phyloP scores from a whole-genome alignment of 1,140 invertebrate species.

The Lanistes nyassanus region DNA sequence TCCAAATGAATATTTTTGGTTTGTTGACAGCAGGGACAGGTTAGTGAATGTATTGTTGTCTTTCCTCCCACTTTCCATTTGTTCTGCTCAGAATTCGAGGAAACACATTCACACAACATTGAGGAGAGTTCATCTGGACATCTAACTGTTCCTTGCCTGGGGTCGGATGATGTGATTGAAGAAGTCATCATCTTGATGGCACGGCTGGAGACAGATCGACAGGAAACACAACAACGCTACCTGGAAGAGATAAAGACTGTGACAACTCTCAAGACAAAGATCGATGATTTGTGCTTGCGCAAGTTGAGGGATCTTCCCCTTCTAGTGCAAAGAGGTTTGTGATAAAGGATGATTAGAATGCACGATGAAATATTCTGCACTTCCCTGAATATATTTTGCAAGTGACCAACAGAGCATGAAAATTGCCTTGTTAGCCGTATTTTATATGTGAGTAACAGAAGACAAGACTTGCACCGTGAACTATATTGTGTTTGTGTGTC shows the following conservation, averaged over 20 bases:
- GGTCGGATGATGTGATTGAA: constrained; percentile 61
- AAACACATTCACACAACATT: too few species aligned
- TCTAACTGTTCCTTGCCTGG: constrained; percentile 55
- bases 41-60: too few species aligned
- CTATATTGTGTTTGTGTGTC: neutral
- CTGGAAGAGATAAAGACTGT: constrained; percentile 49
- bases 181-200: constrained; percentile 60
- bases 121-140: too few species aligned
- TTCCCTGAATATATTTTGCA: too few species aligned
- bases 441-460: neutral
- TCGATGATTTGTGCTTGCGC: constrained; percentile 51
- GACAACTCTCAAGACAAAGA: constrained; percentile 50
- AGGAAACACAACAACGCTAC: constrained; percentile 49
- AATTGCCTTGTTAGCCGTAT: neutral
- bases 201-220: constrained; percentile 58
- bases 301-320: constrained; percentile 56
- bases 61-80: too few species aligned
- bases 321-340: constrained; percentile 61
- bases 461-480: too few species aligned
- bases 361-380: too few species aligned
- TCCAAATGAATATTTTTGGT: too few species aligned
- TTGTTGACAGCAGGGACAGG: too few species aligned
- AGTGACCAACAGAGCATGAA: neutral
- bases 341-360: neutral
- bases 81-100: too few species aligned